Conservation (phyloP, 1,140 invertebrate species). For the Ericerus pela region DNA sequence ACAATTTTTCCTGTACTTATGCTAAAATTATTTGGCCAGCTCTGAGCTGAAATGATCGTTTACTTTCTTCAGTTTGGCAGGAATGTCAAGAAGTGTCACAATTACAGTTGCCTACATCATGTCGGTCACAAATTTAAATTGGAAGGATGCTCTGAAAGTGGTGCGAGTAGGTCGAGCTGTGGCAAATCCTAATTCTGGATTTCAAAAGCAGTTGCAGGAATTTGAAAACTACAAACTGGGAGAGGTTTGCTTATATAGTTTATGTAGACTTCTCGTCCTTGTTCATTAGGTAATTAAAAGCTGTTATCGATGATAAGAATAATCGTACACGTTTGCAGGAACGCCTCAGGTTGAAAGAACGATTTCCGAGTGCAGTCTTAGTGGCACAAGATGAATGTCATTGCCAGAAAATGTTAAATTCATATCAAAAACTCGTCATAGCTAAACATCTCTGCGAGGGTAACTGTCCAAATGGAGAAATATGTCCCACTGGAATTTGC, state of each 20-base stretch:
- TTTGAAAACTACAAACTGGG: slow-evolving; percentile 68
- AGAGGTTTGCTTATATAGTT: too few species aligned
- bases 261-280: not conserved
- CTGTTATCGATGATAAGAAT: not conserved
- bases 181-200: slow-evolving; percentile 90
- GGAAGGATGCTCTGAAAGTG: slow-evolving; percentile 85
- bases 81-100: slow-evolving; percentile 90
- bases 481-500: slow-evolving; percentile 62
- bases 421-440: slow-evolving; percentile 61
- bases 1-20: too few species aligned
- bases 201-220: slow-evolving; percentile 83
- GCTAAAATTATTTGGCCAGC: too few species aligned
- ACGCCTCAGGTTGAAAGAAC: slow-evolving; percentile 60
- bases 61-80: slow-evolving; percentile 55
- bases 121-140: slow-evolving; percentile 77
- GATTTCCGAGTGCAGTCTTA: slow-evolving; percentile 62
- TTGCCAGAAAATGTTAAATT: slow-evolving; percentile 56
- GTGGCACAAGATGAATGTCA: slow-evolving; percentile 55
- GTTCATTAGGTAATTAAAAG: too few species aligned
- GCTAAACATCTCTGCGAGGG: slow-evolving; percentile 69
- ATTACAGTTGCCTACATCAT: slow-evolving; percentile 89
- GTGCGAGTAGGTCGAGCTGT: slow-evolving; percentile 75
- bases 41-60: too few species aligned
- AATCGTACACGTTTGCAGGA: slow-evolving; percentile 42
- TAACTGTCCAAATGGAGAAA: slow-evolving; percentile 63